Conservation (phyloP, 2,113 vertebrate genomes). For the Chaetops frenatus region DNA sequence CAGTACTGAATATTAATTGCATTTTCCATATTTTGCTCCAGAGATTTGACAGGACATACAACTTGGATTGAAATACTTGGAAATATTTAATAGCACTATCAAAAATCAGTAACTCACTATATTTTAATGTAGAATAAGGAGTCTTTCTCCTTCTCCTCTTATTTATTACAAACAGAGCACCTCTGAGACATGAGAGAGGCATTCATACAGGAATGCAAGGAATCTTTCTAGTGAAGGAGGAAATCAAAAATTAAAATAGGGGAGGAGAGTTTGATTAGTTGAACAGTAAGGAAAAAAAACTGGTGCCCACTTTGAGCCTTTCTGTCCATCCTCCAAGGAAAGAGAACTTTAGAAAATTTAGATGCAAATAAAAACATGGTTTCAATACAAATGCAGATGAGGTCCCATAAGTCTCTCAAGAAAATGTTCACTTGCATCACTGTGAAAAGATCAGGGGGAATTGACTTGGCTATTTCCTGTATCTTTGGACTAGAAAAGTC, state of each 20-base stretch:
- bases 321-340: not conserved
- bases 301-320: not conserved
- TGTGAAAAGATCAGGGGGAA: fast-evolving
- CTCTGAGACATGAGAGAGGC: not conserved
- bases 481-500: not conserved
- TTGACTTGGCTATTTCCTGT: not conserved
- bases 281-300: not conserved
- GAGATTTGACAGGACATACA: not conserved
- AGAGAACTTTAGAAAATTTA: not conserved
- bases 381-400: not conserved
- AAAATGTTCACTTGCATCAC: not conserved
- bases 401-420: not conserved
- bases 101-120: not conserved
- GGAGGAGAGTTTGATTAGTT: not conserved
- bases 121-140: not conserved
- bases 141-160: not conserved
- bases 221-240: not conserved
- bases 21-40: not conserved
- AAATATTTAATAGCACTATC: not conserved
- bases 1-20: not conserved
- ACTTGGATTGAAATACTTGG: not conserved
- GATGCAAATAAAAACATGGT: not conserved
- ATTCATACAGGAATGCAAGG: not conserved
- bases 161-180: not conserved
- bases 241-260: not conserved